Evolutionary conservation across 2,797 vertebrate genomes (phyloP).

Genomic region (Aratinga solstitialis): DNA sequence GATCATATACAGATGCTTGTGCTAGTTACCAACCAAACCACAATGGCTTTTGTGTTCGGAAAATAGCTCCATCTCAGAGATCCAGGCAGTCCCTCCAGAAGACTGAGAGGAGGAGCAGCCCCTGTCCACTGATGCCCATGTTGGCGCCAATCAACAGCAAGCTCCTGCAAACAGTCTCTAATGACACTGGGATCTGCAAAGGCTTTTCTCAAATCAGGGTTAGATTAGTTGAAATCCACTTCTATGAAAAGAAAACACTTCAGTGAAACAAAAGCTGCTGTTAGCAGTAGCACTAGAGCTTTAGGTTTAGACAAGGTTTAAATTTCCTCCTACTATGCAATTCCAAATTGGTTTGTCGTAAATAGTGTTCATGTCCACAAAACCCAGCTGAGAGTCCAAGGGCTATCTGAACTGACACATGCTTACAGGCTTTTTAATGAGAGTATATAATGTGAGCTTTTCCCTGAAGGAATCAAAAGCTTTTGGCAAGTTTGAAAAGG

Average conservation of each 20-base stretch:
- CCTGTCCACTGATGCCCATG: fast-evolving
- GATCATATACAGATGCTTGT: not conserved
- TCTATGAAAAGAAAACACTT: not conserved
- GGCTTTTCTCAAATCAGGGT: not conserved
- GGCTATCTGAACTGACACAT: not conserved
- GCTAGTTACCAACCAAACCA: not conserved
- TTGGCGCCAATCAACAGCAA: not conserved
- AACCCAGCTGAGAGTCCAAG: not conserved
- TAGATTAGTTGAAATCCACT: not conserved
- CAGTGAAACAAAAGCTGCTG: not conserved
- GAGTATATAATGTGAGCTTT: not conserved
- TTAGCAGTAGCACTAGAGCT: not conserved
- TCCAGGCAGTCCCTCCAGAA: not conserved
- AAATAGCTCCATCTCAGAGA: not conserved
- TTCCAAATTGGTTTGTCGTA: not conserved
- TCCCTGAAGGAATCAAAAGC: slow-evolving; percentile 9
- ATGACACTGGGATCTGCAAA: not conserved
- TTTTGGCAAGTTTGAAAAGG: slow-evolving; percentile 10
- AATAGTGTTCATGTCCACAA: not conserved
- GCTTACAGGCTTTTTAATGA: not conserved
- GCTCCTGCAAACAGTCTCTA: not conserved
- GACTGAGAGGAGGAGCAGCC: not conserved
- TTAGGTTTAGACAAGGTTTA: not conserved
- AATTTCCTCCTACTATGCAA: not conserved
- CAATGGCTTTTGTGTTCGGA: not conserved